Evolutionary conservation across 2,888 invertebrate species (phyloP), one percentile per base, ranked within the genome.

Genomic region (Cactoblastis cactorum): DNA sequence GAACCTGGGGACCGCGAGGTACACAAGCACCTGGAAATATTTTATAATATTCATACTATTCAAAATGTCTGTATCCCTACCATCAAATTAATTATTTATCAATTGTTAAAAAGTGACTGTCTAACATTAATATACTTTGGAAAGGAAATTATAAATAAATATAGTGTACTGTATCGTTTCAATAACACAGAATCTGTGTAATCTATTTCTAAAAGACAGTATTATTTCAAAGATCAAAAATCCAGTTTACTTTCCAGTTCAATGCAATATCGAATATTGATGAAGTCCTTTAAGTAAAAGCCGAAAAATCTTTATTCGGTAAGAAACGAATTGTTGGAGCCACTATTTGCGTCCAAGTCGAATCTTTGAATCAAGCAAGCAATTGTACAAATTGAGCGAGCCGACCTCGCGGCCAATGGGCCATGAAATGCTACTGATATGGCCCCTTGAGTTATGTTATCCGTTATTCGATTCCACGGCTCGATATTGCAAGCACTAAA

Each of bases 351-450:
- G 39, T 28, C 28, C 11, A 28, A 11, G 15, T 8, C 4, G 45
- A 17, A 45, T 24, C 32, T 49, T 45, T 50, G 50, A 59, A 58
- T 65, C 61, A 55, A 57, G 57, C 57, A 58, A 66, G 65, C 69
- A 73, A 71, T 74, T 69, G 71, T 69, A 74, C 64, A 73, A 74
- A 74, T 74, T 72, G 73, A 71, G 63, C 61, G 62, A 39, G 33
- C 17, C 41, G 50, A 37, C 51, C 49, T 43, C 37, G 48, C 14
- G 49, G 11, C 22, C 45, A 78, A 76, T 71, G 74, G 65, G 59
- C 70, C 74, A 71, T 73, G 69, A 76, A 77, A 77, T 69, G 64
- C 66, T 63, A 64, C 62, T 63, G 73, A 74, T 76, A 71, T 69
- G 66, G 57, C 56, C 59, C 61, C 64, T 64, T 71, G 77, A 78